Evolutionary conservation across 2,797 vertebrate genomes (phyloP), one percentile per base, ranked within the genome.

Genomic region (Chaetodon trifasciatus): DNA sequence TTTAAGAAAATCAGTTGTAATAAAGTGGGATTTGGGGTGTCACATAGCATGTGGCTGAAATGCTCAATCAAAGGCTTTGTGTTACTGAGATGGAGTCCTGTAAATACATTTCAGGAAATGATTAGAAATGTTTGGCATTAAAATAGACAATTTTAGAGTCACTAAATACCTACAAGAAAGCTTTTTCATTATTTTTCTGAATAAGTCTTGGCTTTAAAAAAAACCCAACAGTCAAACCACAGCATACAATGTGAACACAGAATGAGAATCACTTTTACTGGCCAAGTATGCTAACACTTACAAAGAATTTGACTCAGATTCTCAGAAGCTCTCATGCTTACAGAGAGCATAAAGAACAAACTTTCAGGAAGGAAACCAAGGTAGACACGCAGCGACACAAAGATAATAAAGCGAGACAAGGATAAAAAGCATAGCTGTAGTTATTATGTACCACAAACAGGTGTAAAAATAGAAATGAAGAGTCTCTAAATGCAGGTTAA

Each of bases 311-410:
- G 37, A 49, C 28, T 67, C 37, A 12, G 19, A 49, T 49, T 57
- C 63, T 47, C 6, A 12, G 71, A 15, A 44, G 68, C 74, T 76
- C 44, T 37, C 78, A 12, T 58, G 58, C 53, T 21, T 49, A 24
- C 24, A 4, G 39, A 40, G 23, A 73, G 35, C 16, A 74, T 68
- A 76, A 61, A 75, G 67, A 61, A 17, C 15, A 44, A 56, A 46
- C 5, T 16, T 19, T 44, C 74, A 82, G 83, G 65, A 83, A 88
- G 44, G n/a, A 86, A 72, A 70, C 49, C 16, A 65, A 64, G 23
- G 5, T 42, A 55, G 19, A 53, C 39, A 15, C 13, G 8, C 65
- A 28, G 35, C 35, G 37, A 40, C 42, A 74, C 40, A 62, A 58
- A 85, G 78, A 83, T 53, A 73, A 73, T 58, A 69, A 24, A 80